phyloP scores from a whole-genome alignment of 2,113 vertebrate species.

The Patagioenas fasciata region DNA sequence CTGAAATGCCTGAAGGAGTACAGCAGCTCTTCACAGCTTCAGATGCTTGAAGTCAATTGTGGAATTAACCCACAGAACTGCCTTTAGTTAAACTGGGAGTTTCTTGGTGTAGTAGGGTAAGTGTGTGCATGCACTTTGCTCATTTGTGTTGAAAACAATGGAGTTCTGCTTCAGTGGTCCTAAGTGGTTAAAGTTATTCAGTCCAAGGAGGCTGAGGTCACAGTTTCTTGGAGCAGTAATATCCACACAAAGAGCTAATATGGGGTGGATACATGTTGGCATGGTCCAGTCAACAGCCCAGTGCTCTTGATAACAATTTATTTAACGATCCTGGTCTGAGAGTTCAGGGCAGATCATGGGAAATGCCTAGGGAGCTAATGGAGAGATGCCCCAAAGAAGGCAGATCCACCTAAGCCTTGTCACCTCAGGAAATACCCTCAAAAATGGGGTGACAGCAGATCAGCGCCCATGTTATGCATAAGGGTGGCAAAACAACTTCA shows the following conservation, averaged over 20 bases:
- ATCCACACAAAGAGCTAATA: neutral
- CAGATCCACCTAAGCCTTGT: neutral
- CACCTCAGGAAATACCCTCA: neutral
- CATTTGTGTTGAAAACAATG: neutral
- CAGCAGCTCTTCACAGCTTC: neutral
- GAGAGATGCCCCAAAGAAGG: neutral
- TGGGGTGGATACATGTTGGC: fast-evolving
- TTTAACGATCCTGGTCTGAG: neutral
- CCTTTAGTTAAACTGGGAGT: neutral
- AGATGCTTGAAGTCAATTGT: neutral
- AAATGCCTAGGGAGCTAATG: neutral
- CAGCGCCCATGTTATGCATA: fast-evolving
- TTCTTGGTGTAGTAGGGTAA: neutral
- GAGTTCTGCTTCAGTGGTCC: neutral
- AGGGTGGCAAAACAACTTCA: neutral
- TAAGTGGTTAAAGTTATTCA: neutral
- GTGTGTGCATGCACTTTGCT: fast-evolving
- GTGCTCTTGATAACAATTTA: neutral
- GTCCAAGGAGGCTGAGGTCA: neutral
- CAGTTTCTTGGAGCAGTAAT: neutral
- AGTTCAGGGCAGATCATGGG: neutral
- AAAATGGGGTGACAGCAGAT: neutral
- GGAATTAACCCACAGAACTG: neutral
- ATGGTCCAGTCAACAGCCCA: neutral
- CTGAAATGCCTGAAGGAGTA: neutral